Percentiles rank a stretch among this genome's conserved stretches.
Conservation (phyloP, 2,797 vertebrate species). For the Sebastes itinus region DNA sequence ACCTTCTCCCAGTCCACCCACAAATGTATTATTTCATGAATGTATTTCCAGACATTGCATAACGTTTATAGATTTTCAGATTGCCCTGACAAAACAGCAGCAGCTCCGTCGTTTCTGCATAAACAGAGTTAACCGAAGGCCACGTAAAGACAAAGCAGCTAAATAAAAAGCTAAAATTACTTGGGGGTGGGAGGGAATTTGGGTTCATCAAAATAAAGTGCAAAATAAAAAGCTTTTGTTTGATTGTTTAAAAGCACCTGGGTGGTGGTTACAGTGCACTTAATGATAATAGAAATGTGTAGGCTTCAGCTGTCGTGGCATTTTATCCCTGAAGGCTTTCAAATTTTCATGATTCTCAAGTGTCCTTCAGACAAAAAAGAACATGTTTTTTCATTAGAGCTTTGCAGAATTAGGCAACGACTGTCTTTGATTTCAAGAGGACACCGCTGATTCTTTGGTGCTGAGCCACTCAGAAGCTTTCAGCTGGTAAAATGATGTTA, state of each 20-base stretch:
- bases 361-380: constrained; percentile 35
- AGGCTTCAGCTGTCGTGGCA: not conserved
- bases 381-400: not conserved
- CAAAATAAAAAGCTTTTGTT: not conserved
- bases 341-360: not conserved
- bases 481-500: not conserved
- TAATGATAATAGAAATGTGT: constrained; percentile 8
- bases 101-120: constrained; percentile 28
- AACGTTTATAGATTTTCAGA: constrained; percentile 63
- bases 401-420: not conserved
- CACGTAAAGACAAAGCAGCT: not conserved
- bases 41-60: constrained; percentile 73
- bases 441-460: constrained; percentile 1
- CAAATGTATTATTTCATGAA: constrained; percentile 75
- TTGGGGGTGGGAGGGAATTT: not conserved
- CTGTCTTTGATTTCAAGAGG: constrained; percentile 31
- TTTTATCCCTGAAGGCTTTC: constrained; percentile 9
- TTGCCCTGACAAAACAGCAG: constrained; percentile 45
- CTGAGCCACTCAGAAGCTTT: constrained; percentile 13
- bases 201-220: not conserved
- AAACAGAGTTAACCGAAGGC: not conserved
- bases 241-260: not conserved
- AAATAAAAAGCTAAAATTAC: not conserved
- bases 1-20: constrained; percentile 73
- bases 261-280: not conserved